Evolutionary conservation across 2,888 invertebrate genomes (phyloP).

Genomic region (Trissonchulus sp.): DNA sequence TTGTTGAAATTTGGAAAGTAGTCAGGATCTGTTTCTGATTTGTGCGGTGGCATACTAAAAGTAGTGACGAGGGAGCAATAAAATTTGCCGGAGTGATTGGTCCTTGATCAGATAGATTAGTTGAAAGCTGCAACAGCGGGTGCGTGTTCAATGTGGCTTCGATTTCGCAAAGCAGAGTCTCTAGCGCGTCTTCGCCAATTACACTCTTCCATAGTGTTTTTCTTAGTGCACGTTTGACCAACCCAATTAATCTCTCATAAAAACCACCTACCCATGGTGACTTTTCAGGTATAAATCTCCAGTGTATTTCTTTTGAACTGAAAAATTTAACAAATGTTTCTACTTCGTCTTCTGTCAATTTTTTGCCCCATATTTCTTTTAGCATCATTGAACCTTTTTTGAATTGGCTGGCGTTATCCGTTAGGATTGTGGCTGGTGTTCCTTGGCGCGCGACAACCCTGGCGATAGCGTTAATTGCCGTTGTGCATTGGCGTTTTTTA

Average conservation of each 20-base stretch:
- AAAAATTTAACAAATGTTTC: not conserved
- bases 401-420: conserved; percentile 5
- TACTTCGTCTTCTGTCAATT: not conserved
- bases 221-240: conserved; percentile 2
- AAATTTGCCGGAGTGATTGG: not conserved
- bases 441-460: not conserved
- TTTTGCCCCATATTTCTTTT: not conserved
- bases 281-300: conserved; percentile 5
- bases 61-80: not conserved
- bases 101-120: not conserved
- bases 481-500: not conserved
- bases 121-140: not conserved
- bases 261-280: conserved; percentile 3
- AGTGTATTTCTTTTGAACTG: not conserved
- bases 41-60: not conserved
- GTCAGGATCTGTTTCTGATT: not conserved
- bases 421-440: not conserved
- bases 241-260: not conserved
- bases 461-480: not conserved
- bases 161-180: not conserved
- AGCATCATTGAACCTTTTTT: not conserved
- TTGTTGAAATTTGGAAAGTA: not conserved
- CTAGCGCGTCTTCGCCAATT: not conserved
- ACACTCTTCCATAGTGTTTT: not conserved
- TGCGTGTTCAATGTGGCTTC: not conserved